These are phyloP conservation scores for Mercenaria mercenaria DNA, from an alignment of 1,140 invertebrate species.

Conservation along the genomic window DNA sequence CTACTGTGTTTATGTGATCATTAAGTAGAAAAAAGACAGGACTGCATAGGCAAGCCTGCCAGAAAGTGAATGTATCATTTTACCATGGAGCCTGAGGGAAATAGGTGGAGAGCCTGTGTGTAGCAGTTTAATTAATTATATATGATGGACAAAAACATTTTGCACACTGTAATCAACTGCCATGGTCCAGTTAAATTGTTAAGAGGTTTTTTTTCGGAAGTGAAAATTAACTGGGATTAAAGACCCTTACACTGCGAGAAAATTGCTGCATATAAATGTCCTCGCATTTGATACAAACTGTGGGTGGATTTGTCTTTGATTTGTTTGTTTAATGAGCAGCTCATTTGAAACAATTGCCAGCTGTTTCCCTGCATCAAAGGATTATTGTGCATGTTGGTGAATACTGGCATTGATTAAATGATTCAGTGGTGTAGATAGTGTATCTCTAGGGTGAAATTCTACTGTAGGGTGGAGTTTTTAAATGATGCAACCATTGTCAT, in stretches of 20 bases:
- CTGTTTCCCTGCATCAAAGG: background rate
- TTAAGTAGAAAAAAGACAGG: background rate
- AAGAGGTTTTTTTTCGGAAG: background rate
- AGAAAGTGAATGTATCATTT: background rate
- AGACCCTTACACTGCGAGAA: background rate
- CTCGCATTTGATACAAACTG: background rate
- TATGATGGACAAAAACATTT: background rate
- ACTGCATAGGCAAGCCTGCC: background rate
- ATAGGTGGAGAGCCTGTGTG: background rate
- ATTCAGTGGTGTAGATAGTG: background rate
- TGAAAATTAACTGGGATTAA: background rate
- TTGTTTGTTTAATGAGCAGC: background rate
- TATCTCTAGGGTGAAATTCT: background rate
- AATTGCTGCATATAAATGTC: background rate
- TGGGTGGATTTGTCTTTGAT: background rate
- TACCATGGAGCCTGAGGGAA: slow-evolving; percentile 22
- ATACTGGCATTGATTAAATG: background rate
- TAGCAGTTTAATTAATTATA: slow-evolving; percentile 38
- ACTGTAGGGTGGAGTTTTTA: background rate
- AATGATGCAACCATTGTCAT: too few species aligned
- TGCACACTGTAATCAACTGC: background rate
- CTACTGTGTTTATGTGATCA: background rate
- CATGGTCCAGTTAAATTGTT: background rate
- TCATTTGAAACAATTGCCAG: background rate
- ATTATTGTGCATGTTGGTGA: background rate